phyloP scores from a whole-genome alignment of 2,888 invertebrate species.

The Pasiphila rectangulata region DNA sequence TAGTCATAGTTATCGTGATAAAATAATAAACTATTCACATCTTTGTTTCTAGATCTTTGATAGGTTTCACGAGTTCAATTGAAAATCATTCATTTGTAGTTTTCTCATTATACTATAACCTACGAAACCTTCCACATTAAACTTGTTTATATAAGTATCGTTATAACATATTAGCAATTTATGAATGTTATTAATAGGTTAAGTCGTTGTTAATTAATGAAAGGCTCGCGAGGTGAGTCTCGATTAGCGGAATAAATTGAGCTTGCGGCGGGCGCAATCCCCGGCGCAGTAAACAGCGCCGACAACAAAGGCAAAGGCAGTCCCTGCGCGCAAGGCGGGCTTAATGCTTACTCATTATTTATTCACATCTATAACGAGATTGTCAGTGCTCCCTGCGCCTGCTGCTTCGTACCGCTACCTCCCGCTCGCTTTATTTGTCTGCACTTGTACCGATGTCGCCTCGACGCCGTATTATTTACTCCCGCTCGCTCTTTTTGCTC shows the following conservation, averaged over 20 bases:
- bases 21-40: slow-evolving; percentile 21
- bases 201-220: slow-evolving; percentile 73
- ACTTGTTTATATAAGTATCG: slow-evolving; percentile 30
- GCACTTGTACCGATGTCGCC: slow-evolving; percentile 41
- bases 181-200: slow-evolving; percentile 51
- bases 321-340: slow-evolving; percentile 55
- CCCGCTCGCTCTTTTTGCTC: slow-evolving; percentile 58
- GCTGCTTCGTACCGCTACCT: slow-evolving; percentile 47
- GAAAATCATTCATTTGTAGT: background rate
- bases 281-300: slow-evolving; percentile 67
- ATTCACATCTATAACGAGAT: slow-evolving; percentile 79
- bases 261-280: slow-evolving; percentile 67
- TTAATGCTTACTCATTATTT: slow-evolving; percentile 77
- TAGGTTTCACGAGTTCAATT: background rate
- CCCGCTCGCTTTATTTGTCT: slow-evolving; percentile 58
- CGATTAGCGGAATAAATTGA: slow-evolving; percentile 77
- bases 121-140: background rate
- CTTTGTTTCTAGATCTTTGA: background rate
- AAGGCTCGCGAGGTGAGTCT: slow-evolving; percentile 64
- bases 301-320: slow-evolving; percentile 70
- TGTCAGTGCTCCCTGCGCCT: slow-evolving; percentile 64
- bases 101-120: background rate
- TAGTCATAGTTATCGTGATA: slow-evolving; percentile 24
- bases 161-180: slow-evolving; percentile 45
- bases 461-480: slow-evolving; percentile 47